Evolutionary conservation across 2,888 invertebrate genomes (phyloP).

Genomic region (Sclerodermus sp.): DNA sequence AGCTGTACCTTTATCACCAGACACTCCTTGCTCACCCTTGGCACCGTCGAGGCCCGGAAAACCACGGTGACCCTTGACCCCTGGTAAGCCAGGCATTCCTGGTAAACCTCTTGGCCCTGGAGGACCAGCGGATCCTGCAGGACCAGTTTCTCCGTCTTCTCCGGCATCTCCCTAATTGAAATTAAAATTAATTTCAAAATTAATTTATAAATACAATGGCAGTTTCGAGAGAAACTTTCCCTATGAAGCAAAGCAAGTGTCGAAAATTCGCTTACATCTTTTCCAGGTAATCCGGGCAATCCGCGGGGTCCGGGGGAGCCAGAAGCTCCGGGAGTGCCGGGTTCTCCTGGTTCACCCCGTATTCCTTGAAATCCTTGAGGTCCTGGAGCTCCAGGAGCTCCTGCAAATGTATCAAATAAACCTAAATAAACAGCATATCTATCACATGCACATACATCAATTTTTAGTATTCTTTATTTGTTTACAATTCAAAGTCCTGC

Average conservation of each 20-base stretch:
- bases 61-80: constrained; percentile 81
- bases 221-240: too few species aligned
- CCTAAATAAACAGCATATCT: too few species aligned
- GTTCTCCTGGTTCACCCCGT: constrained; percentile 78
- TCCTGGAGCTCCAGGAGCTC: constrained; percentile 62
- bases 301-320: constrained; percentile 67
- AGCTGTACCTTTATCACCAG: constrained; percentile 75
- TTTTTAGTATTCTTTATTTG: too few species aligned
- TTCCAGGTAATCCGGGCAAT: constrained; percentile 71
- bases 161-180: constrained; percentile 69
- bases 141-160: constrained; percentile 80
- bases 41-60: constrained; percentile 77
- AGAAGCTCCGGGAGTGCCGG: constrained; percentile 68
- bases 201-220: too few species aligned
- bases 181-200: background rate
- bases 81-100: constrained; percentile 79
- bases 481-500: too few species aligned
- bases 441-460: too few species aligned
- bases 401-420: constrained; percentile 31
- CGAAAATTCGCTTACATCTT: constrained; percentile 70
- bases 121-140: constrained; percentile 71
- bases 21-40: constrained; percentile 77
- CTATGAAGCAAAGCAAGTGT: background rate
- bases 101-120: constrained; percentile 74
- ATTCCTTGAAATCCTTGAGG: constrained; percentile 84